These are phyloP conservation scores for Microcebus tavaratra DNA, from an alignment of 2,113 vertebrate species.

Conservation along the genomic window DNA sequence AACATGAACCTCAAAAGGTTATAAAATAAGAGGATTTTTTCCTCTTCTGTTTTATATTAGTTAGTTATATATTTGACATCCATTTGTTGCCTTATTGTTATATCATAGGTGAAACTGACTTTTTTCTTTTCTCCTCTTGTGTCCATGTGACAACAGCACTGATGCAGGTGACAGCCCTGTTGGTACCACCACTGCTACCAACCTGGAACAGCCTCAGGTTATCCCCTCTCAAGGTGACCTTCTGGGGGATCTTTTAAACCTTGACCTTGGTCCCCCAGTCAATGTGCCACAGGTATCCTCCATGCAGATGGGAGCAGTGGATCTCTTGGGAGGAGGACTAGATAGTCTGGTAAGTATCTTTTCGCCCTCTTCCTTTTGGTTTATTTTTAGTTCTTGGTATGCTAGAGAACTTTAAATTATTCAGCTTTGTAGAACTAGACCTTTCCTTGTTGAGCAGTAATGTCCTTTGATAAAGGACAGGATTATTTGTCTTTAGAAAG, in stretches of 20 bases:
- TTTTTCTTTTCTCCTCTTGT: slow-evolving; percentile 21
- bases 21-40: background rate
- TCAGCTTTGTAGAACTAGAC: slow-evolving; percentile 55
- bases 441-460: slow-evolving; percentile 49
- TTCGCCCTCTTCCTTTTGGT: slow-evolving; percentile 40
- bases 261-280: slow-evolving; percentile 95
- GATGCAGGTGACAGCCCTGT: slow-evolving; percentile 97
- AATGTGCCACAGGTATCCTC: slow-evolving; percentile 95
- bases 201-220: slow-evolving; percentile 94
- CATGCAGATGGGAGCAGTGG: slow-evolving; percentile 97
- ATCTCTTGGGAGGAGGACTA: slow-evolving; percentile 96
- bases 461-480: slow-evolving; percentile 60
- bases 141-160: slow-evolving; percentile 82
- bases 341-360: slow-evolving; percentile 94
- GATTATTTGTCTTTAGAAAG: slow-evolving; percentile 38
- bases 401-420: slow-evolving; percentile 46
- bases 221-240: slow-evolving; percentile 97
- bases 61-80: background rate
- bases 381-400: slow-evolving; percentile 63
- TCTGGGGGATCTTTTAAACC: slow-evolving; percentile 96
- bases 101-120: background rate
- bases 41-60: background rate
- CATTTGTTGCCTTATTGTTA: background rate
- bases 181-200: slow-evolving; percentile 85
- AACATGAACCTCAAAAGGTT: background rate